Base-by-base conservation (phyloP, 2,113 vertebrate species). In the Camarhynchus parvulus region DNA sequence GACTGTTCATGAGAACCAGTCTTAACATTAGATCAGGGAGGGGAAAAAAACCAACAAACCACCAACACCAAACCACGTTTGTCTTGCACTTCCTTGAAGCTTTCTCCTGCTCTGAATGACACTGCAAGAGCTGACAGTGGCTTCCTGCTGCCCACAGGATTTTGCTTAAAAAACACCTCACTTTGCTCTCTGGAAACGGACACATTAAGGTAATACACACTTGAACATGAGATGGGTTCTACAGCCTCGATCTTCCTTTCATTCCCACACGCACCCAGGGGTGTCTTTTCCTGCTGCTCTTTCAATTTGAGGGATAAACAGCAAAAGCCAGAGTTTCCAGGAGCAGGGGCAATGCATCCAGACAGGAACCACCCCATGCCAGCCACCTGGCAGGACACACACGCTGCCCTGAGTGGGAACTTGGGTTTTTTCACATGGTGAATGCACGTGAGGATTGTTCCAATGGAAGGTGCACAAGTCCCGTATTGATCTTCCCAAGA, bases 391-490 rank as follows among this genome's bases (percentile, higher is more conserved):
- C 47, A 84, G 61, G 56, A 76, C 13, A 39, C 0, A 2, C 14
- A 7, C 6, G 16, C 69, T 59, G 14, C 24, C 53, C 91, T 68
- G 27, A 33, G 9, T 8, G 21, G 33, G 15, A 70, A 11, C 47
- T 27, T 11, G 50, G 33, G 9, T 15, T 39, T 49, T 58, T 59
- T 25, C 74, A 84, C 75, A 44, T 42, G 23, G 56, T 75, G 31
- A 81, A 68, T 12, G 24, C 76, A 67, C 13, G 47, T 56, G 92
- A 92, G 64, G 63, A 39, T 44, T 76, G 28, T 44, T 67, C 72
- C 64, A 83, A 39, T 17, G 28, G 61, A 81, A 94, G 79, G 30
- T 80, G 82, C 93, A 92, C 72, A 92, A 95, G 94, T 90, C 92
- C 88, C 30, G 0, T 94, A 95, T 95, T 20, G 96, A 96, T 94